Conservation (phyloP, 2,888 invertebrate genomes). For the Lordiphosa andalusiaca region DNA sequence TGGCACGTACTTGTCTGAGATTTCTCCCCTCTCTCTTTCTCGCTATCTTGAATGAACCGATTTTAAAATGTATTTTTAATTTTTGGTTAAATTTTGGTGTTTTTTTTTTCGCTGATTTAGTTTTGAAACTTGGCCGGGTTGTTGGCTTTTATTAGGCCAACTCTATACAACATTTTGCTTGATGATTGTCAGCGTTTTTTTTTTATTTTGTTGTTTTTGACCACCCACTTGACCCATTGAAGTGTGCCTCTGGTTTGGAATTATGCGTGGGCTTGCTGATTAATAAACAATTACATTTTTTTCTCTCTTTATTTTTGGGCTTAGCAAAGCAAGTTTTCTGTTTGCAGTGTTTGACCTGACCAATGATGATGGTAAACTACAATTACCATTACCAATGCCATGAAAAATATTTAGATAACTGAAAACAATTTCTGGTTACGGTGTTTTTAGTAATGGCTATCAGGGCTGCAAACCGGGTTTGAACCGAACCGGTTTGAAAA, state of each 20-base stretch:
- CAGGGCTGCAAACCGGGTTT: too few species aligned
- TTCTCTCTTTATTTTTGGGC: too few species aligned
- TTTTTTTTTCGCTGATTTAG: slow-evolving; percentile 18
- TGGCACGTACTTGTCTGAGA: slow-evolving; percentile 4
- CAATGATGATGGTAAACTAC: too few species aligned
- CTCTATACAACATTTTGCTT: slow-evolving; percentile 37
- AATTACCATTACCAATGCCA: too few species aligned
- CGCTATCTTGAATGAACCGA: slow-evolving; percentile 29
- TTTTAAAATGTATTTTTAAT: slow-evolving; percentile 52
- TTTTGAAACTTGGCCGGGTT: slow-evolving; percentile 26
- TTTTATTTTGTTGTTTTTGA: slow-evolving; percentile 5
- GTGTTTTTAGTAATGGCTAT: too few species aligned
- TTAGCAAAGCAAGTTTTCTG: too few species aligned
- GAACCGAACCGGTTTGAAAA: too few species aligned
- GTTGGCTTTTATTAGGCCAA: slow-evolving; percentile 67
- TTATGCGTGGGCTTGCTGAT: too few species aligned
- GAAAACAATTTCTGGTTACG: too few species aligned
- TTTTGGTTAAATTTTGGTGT: slow-evolving; percentile 33
- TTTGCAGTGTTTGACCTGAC: too few species aligned
- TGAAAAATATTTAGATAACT: too few species aligned
- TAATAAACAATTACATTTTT: too few species aligned
- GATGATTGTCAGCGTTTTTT: slow-evolving; percentile 57
- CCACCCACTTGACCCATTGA: slow-evolving; percentile 42
- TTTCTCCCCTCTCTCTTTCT: slow-evolving; percentile 1
- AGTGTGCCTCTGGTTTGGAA: background rate